A percentile compares a stretch with the other conserved stretches of the same genome.
Conservation (phyloP, 2,888 invertebrate genomes). For the Beris chalybata region DNA sequence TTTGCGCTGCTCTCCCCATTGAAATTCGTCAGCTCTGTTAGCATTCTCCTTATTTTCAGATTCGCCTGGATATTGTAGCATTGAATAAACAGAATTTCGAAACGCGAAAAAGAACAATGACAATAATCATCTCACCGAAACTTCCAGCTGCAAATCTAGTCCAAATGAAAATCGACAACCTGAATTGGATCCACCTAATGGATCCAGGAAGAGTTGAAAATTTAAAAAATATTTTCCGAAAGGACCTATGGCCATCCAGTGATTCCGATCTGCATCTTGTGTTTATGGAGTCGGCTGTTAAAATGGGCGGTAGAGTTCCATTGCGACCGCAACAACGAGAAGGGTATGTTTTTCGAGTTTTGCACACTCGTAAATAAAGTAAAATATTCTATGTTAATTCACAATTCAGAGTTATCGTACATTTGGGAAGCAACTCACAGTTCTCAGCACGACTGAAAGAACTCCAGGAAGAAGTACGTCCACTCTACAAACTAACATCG, state of each 20-base stretch:
- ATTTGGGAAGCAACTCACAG: conserved; percentile 73
- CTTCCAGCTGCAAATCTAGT: conserved; percentile 74
- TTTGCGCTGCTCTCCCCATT: too few relatives aligned
- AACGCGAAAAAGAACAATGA: conserved; percentile 66
- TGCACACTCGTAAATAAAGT: neutral
- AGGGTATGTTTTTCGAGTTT: conserved; percentile 60
- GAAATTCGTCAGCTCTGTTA: too few relatives aligned
- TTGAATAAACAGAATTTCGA: conserved; percentile 77
- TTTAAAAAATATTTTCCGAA: conserved; percentile 75
- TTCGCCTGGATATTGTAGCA: conserved; percentile 73
- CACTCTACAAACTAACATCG: conserved; percentile 73
- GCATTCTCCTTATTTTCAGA: conserved; percentile 37
- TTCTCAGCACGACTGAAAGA: conserved; percentile 64
- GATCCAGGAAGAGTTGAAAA: conserved; percentile 72
- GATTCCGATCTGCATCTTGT: conserved; percentile 76
- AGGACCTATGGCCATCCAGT: conserved; percentile 77
- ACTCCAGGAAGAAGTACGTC: conserved; percentile 75
- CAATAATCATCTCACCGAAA: conserved; percentile 68
- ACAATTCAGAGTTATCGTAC: conserved; percentile 67
- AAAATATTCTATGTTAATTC: neutral
- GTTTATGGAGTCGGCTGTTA: conserved; percentile 81
- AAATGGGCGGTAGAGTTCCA: conserved; percentile 81
- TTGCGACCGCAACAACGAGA: conserved; percentile 82
- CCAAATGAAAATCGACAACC: conserved; percentile 84
- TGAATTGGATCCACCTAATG: conserved; percentile 86